phyloP scores from a whole-genome alignment of 2,888 invertebrate species.

The Isoperla grammatica region DNA sequence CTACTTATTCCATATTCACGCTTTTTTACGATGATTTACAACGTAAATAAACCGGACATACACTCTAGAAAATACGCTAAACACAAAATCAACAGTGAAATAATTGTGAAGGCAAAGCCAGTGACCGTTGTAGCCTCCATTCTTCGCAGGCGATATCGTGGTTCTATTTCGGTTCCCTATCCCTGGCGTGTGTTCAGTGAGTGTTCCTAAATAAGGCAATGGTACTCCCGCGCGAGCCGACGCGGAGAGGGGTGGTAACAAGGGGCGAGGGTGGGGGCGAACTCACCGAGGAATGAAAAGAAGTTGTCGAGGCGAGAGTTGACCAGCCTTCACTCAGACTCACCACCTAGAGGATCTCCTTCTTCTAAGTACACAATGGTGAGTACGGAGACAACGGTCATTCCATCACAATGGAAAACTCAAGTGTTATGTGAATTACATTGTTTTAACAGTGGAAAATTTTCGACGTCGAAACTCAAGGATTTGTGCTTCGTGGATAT shows the following conservation, averaged over 20 bases:
- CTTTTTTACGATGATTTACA: too few relatives aligned
- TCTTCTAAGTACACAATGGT: conserved; percentile 24
- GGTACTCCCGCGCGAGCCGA: conserved; percentile 1
- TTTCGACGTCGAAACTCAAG: too few relatives aligned
- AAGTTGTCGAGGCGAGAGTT: background rate
- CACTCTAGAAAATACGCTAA: too few relatives aligned
- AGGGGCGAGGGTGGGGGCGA: background rate
- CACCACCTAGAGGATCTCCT: conserved; percentile 24
- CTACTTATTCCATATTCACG: too few relatives aligned
- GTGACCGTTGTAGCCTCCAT: background rate
- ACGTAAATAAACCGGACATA: too few relatives aligned
- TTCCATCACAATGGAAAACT: too few relatives aligned
- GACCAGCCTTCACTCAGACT: conserved; percentile 38
- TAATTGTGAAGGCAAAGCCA: too few relatives aligned
- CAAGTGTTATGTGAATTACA: too few relatives aligned
- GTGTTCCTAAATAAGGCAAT: conserved; percentile 15
- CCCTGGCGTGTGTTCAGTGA: conserved; percentile 1
- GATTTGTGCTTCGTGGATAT: too few relatives aligned
- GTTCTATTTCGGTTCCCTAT: background rate
- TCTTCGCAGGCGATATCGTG: background rate
- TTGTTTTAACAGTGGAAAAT: too few relatives aligned
- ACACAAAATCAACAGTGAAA: too few relatives aligned
- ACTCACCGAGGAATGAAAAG: conserved; percentile 12
- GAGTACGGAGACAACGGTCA: conserved; percentile 9
- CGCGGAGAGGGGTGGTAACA: background rate